Evolutionary conservation across 92 coral and sea anemone species (phyloP).

Genomic region (Anthopleura xanthogrammica): DNA sequence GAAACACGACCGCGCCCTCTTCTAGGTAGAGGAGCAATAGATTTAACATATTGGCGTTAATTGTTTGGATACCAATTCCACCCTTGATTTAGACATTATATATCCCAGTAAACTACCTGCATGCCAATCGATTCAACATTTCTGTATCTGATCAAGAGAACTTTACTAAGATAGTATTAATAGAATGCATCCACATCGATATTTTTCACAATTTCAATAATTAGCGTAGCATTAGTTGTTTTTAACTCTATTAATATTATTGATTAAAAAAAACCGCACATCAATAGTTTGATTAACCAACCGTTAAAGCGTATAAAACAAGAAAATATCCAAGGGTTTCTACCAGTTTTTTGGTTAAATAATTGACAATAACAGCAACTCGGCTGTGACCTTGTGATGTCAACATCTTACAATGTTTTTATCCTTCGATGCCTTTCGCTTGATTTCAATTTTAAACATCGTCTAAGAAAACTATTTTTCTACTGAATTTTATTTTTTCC

Average conservation of each 20-base stretch:
- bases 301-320: not conserved
- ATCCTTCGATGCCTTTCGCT: not conserved
- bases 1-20: not conserved
- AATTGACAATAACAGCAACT: slow-evolving; percentile 24
- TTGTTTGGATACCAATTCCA: not conserved
- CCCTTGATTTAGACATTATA: not conserved
- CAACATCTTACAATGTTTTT: slow-evolving; percentile 12
- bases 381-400: slow-evolving; percentile 37
- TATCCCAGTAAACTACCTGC: not conserved
- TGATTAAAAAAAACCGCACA: not conserved
- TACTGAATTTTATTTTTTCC: not conserved
- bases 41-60: not conserved
- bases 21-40: not conserved
- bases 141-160: too few species aligned
- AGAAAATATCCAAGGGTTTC: not conserved
- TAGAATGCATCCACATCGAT: too few species aligned
- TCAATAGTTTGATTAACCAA: not conserved
- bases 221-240: too few species aligned
- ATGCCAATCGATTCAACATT: too few species aligned
- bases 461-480: not conserved
- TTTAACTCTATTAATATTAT: not conserved
- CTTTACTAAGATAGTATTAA: too few species aligned
- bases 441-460: slow-evolving; percentile 8
- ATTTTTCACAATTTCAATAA: too few species aligned
- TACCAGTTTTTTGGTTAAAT: slow-evolving; percentile 32